Conservation (phyloP, 2,888 invertebrate genomes). For the Apodemia zela region DNA sequence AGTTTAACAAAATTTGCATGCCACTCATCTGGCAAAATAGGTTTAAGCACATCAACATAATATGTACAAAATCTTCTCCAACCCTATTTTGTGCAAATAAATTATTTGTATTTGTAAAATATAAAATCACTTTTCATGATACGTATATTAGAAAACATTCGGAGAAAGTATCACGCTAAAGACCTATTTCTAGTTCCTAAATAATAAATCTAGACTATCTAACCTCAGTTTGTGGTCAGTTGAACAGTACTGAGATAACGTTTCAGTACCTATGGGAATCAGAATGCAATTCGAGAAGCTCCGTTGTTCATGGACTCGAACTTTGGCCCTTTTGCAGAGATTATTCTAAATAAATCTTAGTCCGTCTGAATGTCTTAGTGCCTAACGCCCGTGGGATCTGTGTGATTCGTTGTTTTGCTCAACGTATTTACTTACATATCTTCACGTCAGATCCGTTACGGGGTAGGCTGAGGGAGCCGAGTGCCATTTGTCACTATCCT, state of each 20-base stretch:
- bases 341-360: background rate
- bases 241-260: constrained; percentile 27
- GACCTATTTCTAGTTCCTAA: constrained; percentile 26
- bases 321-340: constrained; percentile 26
- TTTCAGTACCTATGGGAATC: constrained; percentile 31
- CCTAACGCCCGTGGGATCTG: background rate
- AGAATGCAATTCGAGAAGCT: constrained; percentile 31
- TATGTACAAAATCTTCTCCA: too few relatives aligned
- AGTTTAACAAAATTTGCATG: too few relatives aligned
- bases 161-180: constrained; percentile 19
- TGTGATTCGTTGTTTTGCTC: background rate
- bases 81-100: too few relatives aligned
- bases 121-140: too few relatives aligned
- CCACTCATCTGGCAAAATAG: too few relatives aligned
- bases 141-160: background rate
- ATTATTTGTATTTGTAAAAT: too few relatives aligned
- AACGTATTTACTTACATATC: too few relatives aligned
- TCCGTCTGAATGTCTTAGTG: background rate
- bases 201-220: constrained; percentile 9
- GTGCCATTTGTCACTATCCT: too few relatives aligned
- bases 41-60: too few relatives aligned
- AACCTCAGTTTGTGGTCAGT: constrained; percentile 32
- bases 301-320: constrained; percentile 26
- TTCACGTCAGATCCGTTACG: too few relatives aligned
- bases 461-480: too few relatives aligned